These are phyloP conservation scores for Alviniconcha strummeri DNA, from an alignment of 2,888 invertebrate genomes.

Conservation along the genomic window DNA sequence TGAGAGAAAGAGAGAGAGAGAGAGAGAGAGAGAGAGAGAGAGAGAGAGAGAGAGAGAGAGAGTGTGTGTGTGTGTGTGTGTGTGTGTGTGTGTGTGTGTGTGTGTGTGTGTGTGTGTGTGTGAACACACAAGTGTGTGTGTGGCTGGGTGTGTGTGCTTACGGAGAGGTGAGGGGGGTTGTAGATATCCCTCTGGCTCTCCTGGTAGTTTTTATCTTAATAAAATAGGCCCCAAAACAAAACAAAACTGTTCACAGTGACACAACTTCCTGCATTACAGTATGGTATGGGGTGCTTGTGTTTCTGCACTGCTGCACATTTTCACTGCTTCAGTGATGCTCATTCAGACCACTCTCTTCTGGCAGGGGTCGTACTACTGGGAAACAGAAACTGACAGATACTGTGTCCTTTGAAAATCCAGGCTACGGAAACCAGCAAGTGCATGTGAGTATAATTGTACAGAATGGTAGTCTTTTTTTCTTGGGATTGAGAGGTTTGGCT, in stretches of 20 bases:
- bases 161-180: no score
- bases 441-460: slow-evolving; percentile 6
- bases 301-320: neutral
- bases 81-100: neutral
- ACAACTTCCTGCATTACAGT: no score
- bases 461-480: neutral
- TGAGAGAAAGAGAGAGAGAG: neutral
- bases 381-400: neutral
- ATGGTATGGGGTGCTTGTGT: neutral
- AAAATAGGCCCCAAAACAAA: no score
- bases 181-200: no score
- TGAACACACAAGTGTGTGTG: neutral
- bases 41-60: no score
- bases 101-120: neutral
- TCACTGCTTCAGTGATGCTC: no score
- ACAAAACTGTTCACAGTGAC: no score
- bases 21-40: no score
- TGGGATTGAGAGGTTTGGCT: no score
- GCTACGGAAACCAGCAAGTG: slow-evolving; percentile 28
- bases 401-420: slow-evolving; percentile 38
- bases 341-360: neutral
- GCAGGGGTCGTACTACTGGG: neutral
- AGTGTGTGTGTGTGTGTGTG: neutral
- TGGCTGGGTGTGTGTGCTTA: neutral
- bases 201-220: no score